These are phyloP conservation scores for Aratinga solstitialis DNA, from an alignment of 2,797 vertebrate genomes.

Conservation along the genomic window DNA sequence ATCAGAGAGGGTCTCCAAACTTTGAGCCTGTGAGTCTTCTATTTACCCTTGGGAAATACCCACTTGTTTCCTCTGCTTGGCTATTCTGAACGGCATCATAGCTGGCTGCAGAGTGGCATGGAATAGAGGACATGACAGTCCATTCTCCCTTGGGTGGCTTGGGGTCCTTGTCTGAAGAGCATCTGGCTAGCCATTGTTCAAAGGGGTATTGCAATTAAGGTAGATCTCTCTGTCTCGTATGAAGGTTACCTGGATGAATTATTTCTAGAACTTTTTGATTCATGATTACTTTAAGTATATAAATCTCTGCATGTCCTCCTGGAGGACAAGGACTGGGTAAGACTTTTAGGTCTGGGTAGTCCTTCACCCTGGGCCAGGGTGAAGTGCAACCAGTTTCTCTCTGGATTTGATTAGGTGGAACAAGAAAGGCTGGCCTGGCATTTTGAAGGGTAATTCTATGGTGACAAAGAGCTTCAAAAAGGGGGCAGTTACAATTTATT, in stretches of 20 bases:
- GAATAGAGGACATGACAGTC: not conserved
- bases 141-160: not conserved
- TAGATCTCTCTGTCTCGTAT: not conserved
- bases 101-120: not conserved
- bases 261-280: slow-evolving; percentile 21
- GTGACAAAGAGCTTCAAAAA: slow-evolving; percentile 13
- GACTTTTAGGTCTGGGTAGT: not conserved
- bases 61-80: not conserved
- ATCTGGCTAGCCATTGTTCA: not conserved
- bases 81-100: not conserved
- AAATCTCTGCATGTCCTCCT: not conserved
- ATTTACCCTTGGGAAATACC: not conserved
- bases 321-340: not conserved
- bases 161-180: not conserved
- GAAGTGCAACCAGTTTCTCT: not conserved
- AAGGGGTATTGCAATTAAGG: not conserved
- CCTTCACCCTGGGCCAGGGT: not conserved
- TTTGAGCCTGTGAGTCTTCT: not conserved
- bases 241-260: slow-evolving; percentile 30
- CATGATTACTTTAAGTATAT: slow-evolving; percentile 16
- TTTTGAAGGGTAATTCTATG: slow-evolving; percentile 17
- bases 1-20: not conserved
- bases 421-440: not conserved
- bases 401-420: slow-evolving; percentile 24
- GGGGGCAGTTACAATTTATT: slow-evolving; percentile 39